phyloP scores from a whole-genome alignment of 2,113 vertebrate genomes.

The Oncorhynchus nerka region DNA sequence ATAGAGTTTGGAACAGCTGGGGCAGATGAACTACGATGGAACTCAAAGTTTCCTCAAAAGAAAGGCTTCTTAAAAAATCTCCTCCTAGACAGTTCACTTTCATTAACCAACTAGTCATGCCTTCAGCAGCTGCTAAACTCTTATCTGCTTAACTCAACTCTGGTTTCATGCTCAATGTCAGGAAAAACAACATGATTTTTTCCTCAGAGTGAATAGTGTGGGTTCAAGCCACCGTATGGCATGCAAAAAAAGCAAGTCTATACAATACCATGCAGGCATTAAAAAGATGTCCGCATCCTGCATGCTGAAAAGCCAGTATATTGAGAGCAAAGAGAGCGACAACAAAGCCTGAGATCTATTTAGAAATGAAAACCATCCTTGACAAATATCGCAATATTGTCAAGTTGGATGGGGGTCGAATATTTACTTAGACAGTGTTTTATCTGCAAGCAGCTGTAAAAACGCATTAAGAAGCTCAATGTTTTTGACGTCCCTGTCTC shows the following conservation, averaged over 20 bases:
- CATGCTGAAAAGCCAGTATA: constrained; percentile 79
- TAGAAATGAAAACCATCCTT: constrained; percentile 39
- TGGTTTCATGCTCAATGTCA: constrained; percentile 60
- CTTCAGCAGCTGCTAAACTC: constrained; percentile 44
- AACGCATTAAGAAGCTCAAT: constrained; percentile 49
- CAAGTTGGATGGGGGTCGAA: constrained; percentile 20
- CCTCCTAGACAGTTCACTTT: constrained; percentile 66
- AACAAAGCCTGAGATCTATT: constrained; percentile 30
- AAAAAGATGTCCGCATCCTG: constrained; percentile 68
- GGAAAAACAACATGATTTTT: constrained; percentile 26
- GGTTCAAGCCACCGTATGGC: constrained; percentile 52
- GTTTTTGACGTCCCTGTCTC: constrained; percentile 65
- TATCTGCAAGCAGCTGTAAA: constrained; percentile 50
- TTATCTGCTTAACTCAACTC: constrained; percentile 24
- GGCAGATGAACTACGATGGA: constrained; percentile 8
- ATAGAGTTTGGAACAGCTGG: constrained; percentile 19
- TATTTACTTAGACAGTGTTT: constrained; percentile 32
- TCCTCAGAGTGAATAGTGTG: constrained; percentile 30
- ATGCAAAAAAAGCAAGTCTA: constrained; percentile 72
- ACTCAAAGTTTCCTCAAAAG: constrained; percentile 19
- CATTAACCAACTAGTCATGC: constrained; percentile 50
- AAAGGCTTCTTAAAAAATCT: constrained; percentile 12
- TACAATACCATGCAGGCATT: constrained; percentile 69
- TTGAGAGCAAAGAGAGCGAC: constrained; percentile 70
- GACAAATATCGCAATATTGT: constrained; percentile 26